These are phyloP conservation scores for Enteromius thamalakanensis DNA, from an alignment of 2,797 vertebrate species.

Conservation along the genomic window DNA sequence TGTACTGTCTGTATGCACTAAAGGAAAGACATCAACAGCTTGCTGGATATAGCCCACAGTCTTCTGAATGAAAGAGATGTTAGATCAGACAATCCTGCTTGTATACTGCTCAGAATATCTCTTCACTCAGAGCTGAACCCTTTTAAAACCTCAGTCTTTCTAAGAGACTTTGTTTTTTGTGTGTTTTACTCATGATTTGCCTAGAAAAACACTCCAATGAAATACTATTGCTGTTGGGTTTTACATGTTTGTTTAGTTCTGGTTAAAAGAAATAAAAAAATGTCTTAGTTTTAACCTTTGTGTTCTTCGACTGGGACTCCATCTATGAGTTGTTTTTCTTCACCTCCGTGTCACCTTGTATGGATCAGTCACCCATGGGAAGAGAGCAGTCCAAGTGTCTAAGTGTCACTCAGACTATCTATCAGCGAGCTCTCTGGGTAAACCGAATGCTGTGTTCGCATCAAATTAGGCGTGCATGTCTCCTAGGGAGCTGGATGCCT, in stretches of 20 bases:
- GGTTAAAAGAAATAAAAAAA: background rate
- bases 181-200: too few relatives aligned
- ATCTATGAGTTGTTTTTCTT: constrained; percentile 30
- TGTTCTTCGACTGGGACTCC: background rate
- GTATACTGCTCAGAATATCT: background rate
- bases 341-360: constrained; percentile 42
- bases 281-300: constrained; percentile 23
- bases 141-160: background rate
- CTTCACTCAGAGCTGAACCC: background rate
- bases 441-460: constrained; percentile 29
- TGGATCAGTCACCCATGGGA: constrained; percentile 37
- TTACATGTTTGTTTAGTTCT: too few relatives aligned
- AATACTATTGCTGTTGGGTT: too few relatives aligned
- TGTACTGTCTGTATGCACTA: background rate
- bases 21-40: background rate
- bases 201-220: too few relatives aligned
- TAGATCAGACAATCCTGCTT: constrained; percentile 1
- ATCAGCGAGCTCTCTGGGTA: constrained; percentile 36
- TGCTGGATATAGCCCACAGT: constrained; percentile 10
- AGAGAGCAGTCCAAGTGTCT: constrained; percentile 29
- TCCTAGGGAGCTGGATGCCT: constrained; percentile 42
- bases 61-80: background rate
- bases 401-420: constrained; percentile 46
- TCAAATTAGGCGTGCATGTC: constrained; percentile 38
- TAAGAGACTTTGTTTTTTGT: background rate